Base-by-base conservation (phyloP, 2,888 invertebrate species). In the Megastigmus dorsalis region DNA sequence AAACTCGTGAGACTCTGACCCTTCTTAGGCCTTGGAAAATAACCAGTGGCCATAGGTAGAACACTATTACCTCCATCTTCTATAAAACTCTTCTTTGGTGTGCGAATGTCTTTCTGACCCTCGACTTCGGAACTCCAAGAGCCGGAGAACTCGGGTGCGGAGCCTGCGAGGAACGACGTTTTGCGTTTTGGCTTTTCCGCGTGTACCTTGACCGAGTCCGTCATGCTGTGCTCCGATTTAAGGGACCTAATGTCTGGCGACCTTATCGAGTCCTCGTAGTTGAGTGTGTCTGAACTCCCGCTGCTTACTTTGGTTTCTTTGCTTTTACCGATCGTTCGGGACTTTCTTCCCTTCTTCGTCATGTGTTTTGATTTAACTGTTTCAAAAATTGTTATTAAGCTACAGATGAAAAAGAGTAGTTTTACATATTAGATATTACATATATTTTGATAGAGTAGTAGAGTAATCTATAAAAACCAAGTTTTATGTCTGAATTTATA, bases 1-100 rank as follows among this genome's bases (percentile, higher is more conserved):
- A 94, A 95, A 55, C 92, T 92, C 5, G 92, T 91, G 48, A 95
- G 88, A 80, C 93, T 93, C 88, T 95, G 94, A 0, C 94, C 93
- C 84, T 92, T 90, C 2, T 86, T 85, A 1, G 93, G 93, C 71
- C 89, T 88, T 0, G 92, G 92, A 83, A 93, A 92, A 81, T 90
- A 90, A 69, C 91, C 90, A 9, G 91, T 90, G 3, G 91, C 89
- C 90, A 91, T 91, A 1, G 92, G 92, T 55, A 90, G 88, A 13
- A 92, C 89, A 70, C 90, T 91, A 81, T 88, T 90, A 0, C 91
- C 91, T 2, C 91, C 91, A 83, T 91, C 90, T 81, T 92, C 91
- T 79, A 91, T 90, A 78, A 92, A 91, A 75, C 90, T 90, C 81
- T 90, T 91, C 77, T 89, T 89, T n/a, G 90, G 89, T 28, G 86